Evolutionary conservation across 2,113 vertebrate genomes (phyloP), one percentile per base, ranked within the genome.

Genomic region (Dasyurus viverrinus): DNA sequence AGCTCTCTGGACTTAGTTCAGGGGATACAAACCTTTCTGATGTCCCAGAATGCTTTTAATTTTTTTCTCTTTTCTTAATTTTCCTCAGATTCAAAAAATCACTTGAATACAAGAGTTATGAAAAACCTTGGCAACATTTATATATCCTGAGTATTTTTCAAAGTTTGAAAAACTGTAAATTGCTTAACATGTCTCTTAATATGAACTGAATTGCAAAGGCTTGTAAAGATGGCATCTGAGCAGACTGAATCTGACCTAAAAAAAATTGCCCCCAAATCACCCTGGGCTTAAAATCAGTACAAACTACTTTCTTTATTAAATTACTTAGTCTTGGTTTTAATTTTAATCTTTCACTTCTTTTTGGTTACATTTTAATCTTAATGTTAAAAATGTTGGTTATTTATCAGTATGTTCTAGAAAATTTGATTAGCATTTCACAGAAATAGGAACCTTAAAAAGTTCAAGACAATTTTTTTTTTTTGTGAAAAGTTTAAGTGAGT

Each of bases 261-360:
- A 96, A 48, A 53, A 95, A 93, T 96, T 92, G 94, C 91, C 48
- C 16, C 55, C 36, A 60, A 55, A 96, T 95, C 84, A 97, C 96
- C 53, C 90, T 93, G 48, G 95, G 53, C 92, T 54, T 97, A 57
- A 93, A 95, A 89, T 93, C 90, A 27, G 89, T 94, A 92, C 68
- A 89, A 68, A 68, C 95, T 94, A 92, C 24, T n/a, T 95, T 96
- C 68, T 91, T 94, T 95, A 93, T 95, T 95, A 96, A 92, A 27
- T 95, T 54, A 94, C 96, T 97, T 97, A 96, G 94, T 95, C 22
- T 97, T 92, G 36, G 27, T 52, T 50, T 95, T 96, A 96, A 95
- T 97, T 90, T 90, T 27, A 96, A 95, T 93, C 96, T 93, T 94
- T 94, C 53, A 93, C 92, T 95, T 94, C 26, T 16, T 90, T 68